Percentiles rank a stretch among this genome's conserved stretches.
Conservation (phyloP, 2,888 invertebrate genomes). For the Rhorus exstirpatorius region DNA sequence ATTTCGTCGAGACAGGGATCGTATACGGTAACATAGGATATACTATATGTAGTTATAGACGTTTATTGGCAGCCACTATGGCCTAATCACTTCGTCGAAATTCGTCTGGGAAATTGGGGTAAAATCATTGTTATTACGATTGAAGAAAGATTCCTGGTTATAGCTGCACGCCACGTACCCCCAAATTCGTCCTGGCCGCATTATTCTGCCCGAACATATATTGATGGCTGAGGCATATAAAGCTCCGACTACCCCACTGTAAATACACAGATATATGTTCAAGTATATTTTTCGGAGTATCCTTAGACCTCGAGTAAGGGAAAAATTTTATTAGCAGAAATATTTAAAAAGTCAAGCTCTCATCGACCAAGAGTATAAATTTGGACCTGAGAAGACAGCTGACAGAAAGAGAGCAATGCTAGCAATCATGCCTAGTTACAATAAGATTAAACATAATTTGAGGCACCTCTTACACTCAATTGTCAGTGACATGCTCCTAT, state of each 20-base stretch:
- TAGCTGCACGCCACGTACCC: constrained; percentile 53
- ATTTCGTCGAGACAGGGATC: constrained; percentile 9
- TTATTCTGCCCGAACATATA: constrained; percentile 48
- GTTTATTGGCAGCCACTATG: constrained; percentile 30
- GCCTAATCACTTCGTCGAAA: constrained; percentile 57
- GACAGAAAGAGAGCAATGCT: no score
- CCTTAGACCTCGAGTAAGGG: no score
- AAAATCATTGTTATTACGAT: constrained; percentile 58
- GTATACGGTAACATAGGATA: background rate
- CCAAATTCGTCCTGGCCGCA: constrained; percentile 36
- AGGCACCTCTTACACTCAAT: no score
- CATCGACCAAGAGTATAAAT: no score
- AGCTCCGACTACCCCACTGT: constrained; percentile 2
- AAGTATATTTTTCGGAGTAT: no score
- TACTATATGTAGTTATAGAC: background rate
- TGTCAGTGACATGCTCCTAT: no score
- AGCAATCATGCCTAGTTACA: no score
- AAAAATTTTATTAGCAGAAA: no score
- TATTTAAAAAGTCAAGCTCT: no score
- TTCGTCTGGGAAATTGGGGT: constrained; percentile 51
- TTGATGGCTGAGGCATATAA: constrained; percentile 1
- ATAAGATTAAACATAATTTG: no score
- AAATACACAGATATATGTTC: background rate
- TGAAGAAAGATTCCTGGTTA: constrained; percentile 27
- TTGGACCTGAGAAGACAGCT: no score